Evolutionary conservation across 2,888 invertebrate species (phyloP).

Genomic region (Euspilapteryx auroguttella): DNA sequence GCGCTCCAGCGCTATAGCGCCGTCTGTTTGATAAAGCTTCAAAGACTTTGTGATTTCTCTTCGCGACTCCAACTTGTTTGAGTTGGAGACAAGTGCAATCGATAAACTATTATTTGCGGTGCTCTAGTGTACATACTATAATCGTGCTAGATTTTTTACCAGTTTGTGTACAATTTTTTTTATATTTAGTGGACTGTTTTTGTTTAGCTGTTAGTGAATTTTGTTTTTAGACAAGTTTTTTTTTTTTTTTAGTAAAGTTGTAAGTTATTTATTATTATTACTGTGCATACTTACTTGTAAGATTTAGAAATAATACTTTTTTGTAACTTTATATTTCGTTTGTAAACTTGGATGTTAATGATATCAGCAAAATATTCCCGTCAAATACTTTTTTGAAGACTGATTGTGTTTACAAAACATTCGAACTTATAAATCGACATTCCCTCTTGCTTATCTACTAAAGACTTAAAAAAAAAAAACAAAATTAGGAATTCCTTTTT

Average conservation of each 20-base stretch:
- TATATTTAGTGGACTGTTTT: slow-evolving; percentile 42
- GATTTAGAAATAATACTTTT: too few relatives aligned
- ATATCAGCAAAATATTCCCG: slow-evolving; percentile 19
- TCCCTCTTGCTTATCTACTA: slow-evolving; percentile 15
- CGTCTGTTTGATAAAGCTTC: too few relatives aligned
- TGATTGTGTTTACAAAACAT: slow-evolving; percentile 59
- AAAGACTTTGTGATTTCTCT: too few relatives aligned
- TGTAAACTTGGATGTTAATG: too few relatives aligned
- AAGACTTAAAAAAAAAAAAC: not conserved
- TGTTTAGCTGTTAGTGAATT: slow-evolving; percentile 12
- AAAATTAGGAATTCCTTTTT: not conserved
- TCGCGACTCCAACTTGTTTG: too few relatives aligned
- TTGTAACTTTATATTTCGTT: too few relatives aligned
- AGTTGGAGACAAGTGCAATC: too few relatives aligned
- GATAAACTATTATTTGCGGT: slow-evolving; percentile 43
- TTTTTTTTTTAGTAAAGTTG: slow-evolving; percentile 23
- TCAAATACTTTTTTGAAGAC: slow-evolving; percentile 48
- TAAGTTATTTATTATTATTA: slow-evolving; percentile 11
- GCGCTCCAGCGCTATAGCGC: too few relatives aligned
- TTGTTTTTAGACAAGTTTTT: slow-evolving; percentile 24
- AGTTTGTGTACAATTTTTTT: slow-evolving; percentile 28
- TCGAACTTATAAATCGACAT: slow-evolving; percentile 34
- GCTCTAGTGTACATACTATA: slow-evolving; percentile 51
- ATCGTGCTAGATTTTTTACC: slow-evolving; percentile 57
- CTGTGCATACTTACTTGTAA: slow-evolving; percentile 14